Evolutionary conservation across 1,140 invertebrate species (phyloP), one percentile per base, ranked within the genome.

Genomic region (Diabrotica undecimpunctata): DNA sequence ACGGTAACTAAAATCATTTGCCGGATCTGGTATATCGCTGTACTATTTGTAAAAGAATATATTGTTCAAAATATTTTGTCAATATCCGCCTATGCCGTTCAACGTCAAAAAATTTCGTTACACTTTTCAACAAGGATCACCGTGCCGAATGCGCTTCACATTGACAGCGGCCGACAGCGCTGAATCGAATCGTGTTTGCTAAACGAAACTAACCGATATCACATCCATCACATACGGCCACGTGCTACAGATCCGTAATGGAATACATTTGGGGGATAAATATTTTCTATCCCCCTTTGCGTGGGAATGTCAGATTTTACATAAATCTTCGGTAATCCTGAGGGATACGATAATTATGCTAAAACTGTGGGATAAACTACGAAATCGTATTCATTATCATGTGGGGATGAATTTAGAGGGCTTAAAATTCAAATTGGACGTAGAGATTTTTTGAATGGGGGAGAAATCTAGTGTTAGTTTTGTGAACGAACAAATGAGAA

Each of bases 181-280:
- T 25, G 12, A 51, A 52, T 35, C 54, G 51, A 58, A 50, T 51
- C 41, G 14, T 64, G 62, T 58, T 55, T 38, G 46, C 53, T 53
- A 66, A 66, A 61, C 53, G 61, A 56, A 46, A 46, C 41, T 46
- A 46, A 46, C 41, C 5, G 41, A 46, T 46, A 46, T 46, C 8
- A 6, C 41, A 46, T 46, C 41, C n/a, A 46, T 10, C 41, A 46
- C 41, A 55, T 7, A n/a, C 12, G 61, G 61, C 10, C 59, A 61
- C 59, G 65, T 66, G 59, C n/a, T 46, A 4, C 65, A 50, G 53
- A 66, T 38, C 51, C 65, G 61, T 66, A 66, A 62, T 54, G 54
- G 35, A 38, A 61, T 60, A 66, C 39, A 59, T 55, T 66, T 53
- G 9, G 7, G 59, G 61, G 46, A 12, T 39, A 59, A 41, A 46